phyloP scores from a whole-genome alignment of 2,113 vertebrate species.

The Mixornis gularis region DNA sequence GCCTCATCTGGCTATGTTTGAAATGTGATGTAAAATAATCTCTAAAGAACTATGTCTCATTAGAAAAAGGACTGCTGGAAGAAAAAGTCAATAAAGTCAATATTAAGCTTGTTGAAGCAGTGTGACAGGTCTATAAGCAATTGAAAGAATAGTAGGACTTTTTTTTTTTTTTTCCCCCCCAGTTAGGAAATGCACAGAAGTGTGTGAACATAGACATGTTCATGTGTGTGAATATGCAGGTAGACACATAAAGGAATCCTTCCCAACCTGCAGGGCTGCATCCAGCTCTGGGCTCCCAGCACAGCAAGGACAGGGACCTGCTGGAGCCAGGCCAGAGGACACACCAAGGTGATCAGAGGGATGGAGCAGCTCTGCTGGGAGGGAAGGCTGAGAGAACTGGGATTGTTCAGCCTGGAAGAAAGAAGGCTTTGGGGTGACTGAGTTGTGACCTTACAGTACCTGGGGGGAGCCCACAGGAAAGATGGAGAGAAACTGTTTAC shows the following conservation, averaged over 20 bases:
- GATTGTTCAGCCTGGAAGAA: background rate
- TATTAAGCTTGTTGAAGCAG: background rate
- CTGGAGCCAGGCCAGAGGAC: background rate
- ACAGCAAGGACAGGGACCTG: background rate
- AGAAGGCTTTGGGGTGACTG: rapidly evolving
- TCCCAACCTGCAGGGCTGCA: background rate
- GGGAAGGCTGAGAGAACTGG: rapidly evolving
- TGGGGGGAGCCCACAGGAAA: rapidly evolving
- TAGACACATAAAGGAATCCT: background rate
- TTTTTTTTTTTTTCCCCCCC: background rate
- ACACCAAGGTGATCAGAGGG: background rate
- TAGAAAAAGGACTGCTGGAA: background rate
- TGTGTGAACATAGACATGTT: background rate
- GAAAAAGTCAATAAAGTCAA: background rate
- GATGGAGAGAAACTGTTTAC: background rate
- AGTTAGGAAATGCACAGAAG: background rate
- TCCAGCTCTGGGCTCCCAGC: background rate
- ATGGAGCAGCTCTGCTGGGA: background rate
- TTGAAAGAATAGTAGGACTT: background rate
- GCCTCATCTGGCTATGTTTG: background rate
- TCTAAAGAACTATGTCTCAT: background rate
- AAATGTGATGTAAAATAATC: background rate
- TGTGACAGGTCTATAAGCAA: background rate
- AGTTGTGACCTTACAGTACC: rapidly evolving
- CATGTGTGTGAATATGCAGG: too few relatives aligned